Evolutionary conservation across 23 tunicate genomes (phyloP).

Genomic region (Clavelina lepadiformis): DNA sequence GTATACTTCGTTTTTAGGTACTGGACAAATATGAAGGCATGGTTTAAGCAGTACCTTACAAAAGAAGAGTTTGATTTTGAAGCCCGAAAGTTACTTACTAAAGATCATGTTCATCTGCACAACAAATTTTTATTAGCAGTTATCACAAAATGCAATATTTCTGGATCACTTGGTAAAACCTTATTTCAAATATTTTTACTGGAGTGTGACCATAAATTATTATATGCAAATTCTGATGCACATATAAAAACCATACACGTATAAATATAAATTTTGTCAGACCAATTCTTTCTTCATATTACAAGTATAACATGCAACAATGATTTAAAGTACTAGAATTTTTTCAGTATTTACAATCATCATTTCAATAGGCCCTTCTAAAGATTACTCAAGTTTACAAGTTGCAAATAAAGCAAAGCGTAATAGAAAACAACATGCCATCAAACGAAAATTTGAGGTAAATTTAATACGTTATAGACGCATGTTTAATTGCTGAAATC

Average conservation of each 20-base stretch:
- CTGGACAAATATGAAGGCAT: slow-evolving; percentile 81
- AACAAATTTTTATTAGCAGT: slow-evolving; percentile 80
- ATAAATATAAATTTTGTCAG: too few relatives aligned
- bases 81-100: slow-evolving; percentile 55
- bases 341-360: too few relatives aligned
- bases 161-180: slow-evolving; percentile 19
- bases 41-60: slow-evolving; percentile 67
- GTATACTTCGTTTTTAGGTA: slow-evolving; percentile 30
- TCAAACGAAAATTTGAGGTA: slow-evolving; percentile 81
- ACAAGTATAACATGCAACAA: too few relatives aligned
- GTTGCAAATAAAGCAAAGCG: slow-evolving; percentile 46
- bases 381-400: too few relatives aligned
- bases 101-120: slow-evolving; percentile 50
- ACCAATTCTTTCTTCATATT: too few relatives aligned
- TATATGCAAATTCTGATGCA: too few relatives aligned
- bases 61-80: slow-evolving; percentile 90
- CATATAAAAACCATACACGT: too few relatives aligned
- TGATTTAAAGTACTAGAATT: too few relatives aligned
- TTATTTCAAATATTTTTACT: background rate
- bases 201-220: too few relatives aligned
- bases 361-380: too few relatives aligned
- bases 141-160: slow-evolving; percentile 61
- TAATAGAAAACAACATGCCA: slow-evolving; percentile 51
- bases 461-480: background rate
- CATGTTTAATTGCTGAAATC: too few relatives aligned